Evolutionary conservation across 53 echinoderm and acorn worm species (phyloP).

Genomic region (Patiria pectinifera): DNA sequence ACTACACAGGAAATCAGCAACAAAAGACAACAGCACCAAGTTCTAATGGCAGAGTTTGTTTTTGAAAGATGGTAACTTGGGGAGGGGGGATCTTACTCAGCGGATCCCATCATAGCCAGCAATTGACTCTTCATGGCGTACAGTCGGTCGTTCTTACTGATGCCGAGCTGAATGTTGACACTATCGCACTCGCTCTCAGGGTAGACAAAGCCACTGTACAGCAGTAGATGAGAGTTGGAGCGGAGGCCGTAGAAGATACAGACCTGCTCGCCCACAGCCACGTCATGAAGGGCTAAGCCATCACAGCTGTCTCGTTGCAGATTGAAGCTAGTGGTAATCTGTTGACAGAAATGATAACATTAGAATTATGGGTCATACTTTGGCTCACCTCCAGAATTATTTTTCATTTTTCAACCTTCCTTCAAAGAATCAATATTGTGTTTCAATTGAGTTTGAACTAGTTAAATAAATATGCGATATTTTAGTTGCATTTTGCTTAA

Average conservation of each 20-base stretch:
- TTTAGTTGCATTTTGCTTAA: too few species aligned
- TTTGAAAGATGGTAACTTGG: background rate
- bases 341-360: background rate
- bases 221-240: constrained; percentile 81
- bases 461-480: too few species aligned
- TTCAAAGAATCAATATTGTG: too few species aligned
- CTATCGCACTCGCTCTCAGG: constrained; percentile 83
- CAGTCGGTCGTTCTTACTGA: constrained; percentile 92
- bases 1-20: too few species aligned
- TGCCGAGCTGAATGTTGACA: constrained; percentile 83
- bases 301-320: constrained; percentile 73
- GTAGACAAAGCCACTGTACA: constrained; percentile 93
- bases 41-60: background rate
- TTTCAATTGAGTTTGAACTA: too few species aligned
- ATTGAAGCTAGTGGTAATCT: constrained; percentile 89
- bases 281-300: constrained; percentile 77
- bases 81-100: constrained; percentile 64
- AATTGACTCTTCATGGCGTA: constrained; percentile 90
- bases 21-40: too few species aligned
- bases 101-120: constrained; percentile 76
- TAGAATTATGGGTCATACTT: background rate
- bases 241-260: constrained; percentile 90
- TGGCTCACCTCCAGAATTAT: background rate
- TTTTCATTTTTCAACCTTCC: background rate
- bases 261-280: constrained; percentile 75